Evolutionary conservation across 2,888 invertebrate species (phyloP).

Genomic region (Tiliacea citrago): DNA sequence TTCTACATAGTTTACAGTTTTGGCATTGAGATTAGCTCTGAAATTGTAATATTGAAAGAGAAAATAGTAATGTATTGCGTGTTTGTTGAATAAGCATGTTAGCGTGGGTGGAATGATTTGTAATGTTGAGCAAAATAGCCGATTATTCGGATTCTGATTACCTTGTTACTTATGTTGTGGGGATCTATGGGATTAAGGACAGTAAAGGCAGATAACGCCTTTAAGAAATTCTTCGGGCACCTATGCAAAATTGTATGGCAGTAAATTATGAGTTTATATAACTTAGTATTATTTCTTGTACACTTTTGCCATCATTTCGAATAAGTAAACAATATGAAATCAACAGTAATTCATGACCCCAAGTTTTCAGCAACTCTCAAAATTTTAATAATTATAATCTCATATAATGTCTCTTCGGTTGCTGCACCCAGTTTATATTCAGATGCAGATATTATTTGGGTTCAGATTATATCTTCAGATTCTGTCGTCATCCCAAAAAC

Average conservation of each 20-base stretch:
- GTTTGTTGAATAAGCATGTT: slow-evolving; percentile 48
- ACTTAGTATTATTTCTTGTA: background rate
- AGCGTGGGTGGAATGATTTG: slow-evolving; percentile 58
- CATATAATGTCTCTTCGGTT: too few species aligned
- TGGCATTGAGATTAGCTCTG: slow-evolving; percentile 73
- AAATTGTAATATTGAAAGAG: slow-evolving; percentile 71
- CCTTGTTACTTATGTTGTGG: slow-evolving; percentile 15
- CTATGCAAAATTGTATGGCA: background rate
- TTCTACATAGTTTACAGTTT: slow-evolving; percentile 72
- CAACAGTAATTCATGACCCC: background rate
- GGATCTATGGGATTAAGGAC: slow-evolving; percentile 19
- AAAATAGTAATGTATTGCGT: slow-evolving; percentile 57
- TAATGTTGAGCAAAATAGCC: slow-evolving; percentile 46
- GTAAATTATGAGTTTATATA: background rate
- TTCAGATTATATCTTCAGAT: background rate
- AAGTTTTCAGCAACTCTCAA: too few species aligned
- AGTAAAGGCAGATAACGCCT: background rate
- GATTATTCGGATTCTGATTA: slow-evolving; percentile 52
- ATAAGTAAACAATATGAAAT: background rate
- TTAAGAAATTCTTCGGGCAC: slow-evolving; percentile 13
- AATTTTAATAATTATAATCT: background rate
- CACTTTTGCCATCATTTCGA: background rate
- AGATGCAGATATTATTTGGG: too few species aligned
- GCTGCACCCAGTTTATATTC: background rate
- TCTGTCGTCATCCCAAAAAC: background rate